phyloP scores from a whole-genome alignment of 2,888 invertebrate species.

The Ariolimax columbianus region DNA sequence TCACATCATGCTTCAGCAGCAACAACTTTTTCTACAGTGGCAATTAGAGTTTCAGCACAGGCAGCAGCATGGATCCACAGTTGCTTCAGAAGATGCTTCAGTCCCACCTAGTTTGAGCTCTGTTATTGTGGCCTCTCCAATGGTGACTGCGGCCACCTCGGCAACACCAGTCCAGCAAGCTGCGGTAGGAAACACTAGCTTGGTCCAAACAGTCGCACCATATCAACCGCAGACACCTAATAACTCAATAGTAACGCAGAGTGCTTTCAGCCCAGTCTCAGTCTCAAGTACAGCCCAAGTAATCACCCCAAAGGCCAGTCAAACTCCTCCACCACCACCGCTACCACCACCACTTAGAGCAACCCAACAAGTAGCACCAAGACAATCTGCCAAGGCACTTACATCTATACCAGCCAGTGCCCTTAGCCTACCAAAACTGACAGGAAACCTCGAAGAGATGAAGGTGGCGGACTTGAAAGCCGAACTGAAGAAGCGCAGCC shows the following conservation, averaged over 20 bases:
- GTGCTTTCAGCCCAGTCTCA: neutral
- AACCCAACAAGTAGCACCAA: conserved; percentile 46
- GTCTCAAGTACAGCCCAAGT: conserved; percentile 45
- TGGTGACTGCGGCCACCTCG: conserved; percentile 41
- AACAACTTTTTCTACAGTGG: conserved; percentile 93
- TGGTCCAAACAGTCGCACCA: conserved; percentile 2
- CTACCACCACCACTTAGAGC: conserved; percentile 32
- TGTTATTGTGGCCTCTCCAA: conserved; percentile 61
- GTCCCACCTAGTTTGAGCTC: conserved; percentile 61
- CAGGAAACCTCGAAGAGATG: conserved; percentile 91
- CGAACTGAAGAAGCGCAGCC: conserved; percentile 93
- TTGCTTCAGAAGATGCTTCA: conserved; percentile 33
- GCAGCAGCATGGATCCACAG: conserved; percentile 61
- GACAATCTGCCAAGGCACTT: conserved; percentile 33
- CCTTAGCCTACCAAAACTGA: conserved; percentile 60
- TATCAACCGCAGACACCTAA: conserved; percentile 44
- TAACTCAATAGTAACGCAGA: conserved; percentile 1
- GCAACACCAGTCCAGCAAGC: conserved; percentile 50
- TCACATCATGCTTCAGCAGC: conserved; percentile 86
- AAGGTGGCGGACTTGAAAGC: conserved; percentile 96
- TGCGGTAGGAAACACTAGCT: conserved; percentile 14
- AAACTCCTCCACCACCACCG: conserved; percentile 23
- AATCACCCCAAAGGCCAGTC: conserved; percentile 54
- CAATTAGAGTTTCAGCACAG: conserved; percentile 90
- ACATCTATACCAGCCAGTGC: conserved; percentile 51